Evolutionary conservation across 2,888 invertebrate genomes (phyloP), one percentile per base, ranked within the genome.

Genomic region (Conchocele bisecta): DNA sequence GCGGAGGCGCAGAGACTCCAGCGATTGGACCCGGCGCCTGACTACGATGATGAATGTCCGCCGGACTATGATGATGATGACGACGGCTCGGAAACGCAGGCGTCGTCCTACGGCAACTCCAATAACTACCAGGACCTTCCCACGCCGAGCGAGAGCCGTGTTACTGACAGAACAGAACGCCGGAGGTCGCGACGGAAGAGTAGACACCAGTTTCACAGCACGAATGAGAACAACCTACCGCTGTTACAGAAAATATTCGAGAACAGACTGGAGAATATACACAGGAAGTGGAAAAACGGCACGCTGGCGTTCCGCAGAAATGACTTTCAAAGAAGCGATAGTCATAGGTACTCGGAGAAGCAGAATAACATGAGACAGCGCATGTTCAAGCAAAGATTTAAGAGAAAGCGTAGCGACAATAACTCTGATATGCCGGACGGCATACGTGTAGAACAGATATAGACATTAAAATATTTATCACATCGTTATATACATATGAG

Each of bases 181-280:
- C 53, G 56, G 2, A 63, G 57, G 51, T 31, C 39, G 15, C 59
- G 54, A 35, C 60, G 68, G 28, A 74, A 72, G 29, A 60, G 63
- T 17, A 51, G 69, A 39, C 65, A 79, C 24, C 35, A 51, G 37
- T 67, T 73, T 17, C 74, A 74, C 15, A 63, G 75, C 44, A 75
- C 81, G n/a, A 65, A 66, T 11, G 78, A 74, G 15, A 79, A 75
- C 22, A 67, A 79, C 28, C 78, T 85, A 13, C 86, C 87, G 0
- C 50, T 82, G 37, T 75, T 86, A 42, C 83, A 86, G 71, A 85
- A 84, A 67, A 86, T 87, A 61, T 84, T 87, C 73, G 84, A 86
- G 70, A 83, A 85, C 71, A 83, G 84, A 59, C 75, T 86, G 28
- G 83, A 82, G 61, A 81, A 81, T 60, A 82, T 86, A 59, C 85